Base-by-base conservation (phyloP, 2,888 invertebrate genomes). In the Catonia carolina region DNA sequence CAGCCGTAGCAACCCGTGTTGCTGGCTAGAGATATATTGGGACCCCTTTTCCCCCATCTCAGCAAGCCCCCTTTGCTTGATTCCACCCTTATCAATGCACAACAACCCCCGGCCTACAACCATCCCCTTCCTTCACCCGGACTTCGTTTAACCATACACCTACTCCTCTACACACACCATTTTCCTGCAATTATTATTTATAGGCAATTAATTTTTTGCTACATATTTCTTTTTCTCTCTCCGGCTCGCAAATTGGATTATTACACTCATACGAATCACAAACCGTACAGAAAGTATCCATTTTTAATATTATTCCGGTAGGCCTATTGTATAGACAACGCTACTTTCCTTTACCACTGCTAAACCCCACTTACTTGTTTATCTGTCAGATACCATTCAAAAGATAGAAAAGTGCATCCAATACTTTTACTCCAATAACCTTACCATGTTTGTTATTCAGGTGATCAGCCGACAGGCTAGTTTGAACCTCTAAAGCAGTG, bases 171-270 rank as follows among this genome's bases (percentile, higher is more conserved):
- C 56, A 51, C 55, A 53, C 54, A 60, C 63, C 61, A 61, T 47
- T 57, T 53, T 35, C 53, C 35, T 58, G 56, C 60, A 59, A 57
- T 55, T 39, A 54, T 58, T 58, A 51, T 62, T 54, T 37, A 51
- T 37, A 22, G 37, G 37, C 36, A 36, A 37, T 51, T 51, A 37
- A 36, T 51, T 58, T 53, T 54, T 49, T 51, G 42, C 39, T 17
- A 20, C 53, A 53, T 51, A 45, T 45, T 45, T 45, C n/a, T n/a
- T n/a, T n/a, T n/a, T n/a, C n/a, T n/a, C 45, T 45, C 27, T 20
- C 45, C 23, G 22, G 45, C 20, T 14, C n/a, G 22, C 45, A 45
- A 45, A 45, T 45, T 45, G 45, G 45, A 45, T 45, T 45, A 45
- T 45, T 45, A 27, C 27, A 27, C 4, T 6, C 8, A 27, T 8